Evolutionary conservation across 2,888 invertebrate genomes (phyloP).

Genomic region (Scelioninae gen. 1): DNA sequence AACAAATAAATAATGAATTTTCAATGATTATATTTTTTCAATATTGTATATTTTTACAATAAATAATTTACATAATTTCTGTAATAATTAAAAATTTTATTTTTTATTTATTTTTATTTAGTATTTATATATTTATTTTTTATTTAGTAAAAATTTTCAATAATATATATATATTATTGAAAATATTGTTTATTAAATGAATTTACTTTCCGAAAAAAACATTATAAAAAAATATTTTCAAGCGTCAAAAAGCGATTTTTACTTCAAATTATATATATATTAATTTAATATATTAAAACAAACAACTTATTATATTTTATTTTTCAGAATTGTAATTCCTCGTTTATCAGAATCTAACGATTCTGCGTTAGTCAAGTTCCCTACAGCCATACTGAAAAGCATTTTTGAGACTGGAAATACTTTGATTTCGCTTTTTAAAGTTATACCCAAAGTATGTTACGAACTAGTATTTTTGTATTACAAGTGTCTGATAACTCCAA

Average conservation of each 20-base stretch:
- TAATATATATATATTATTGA: too few relatives aligned
- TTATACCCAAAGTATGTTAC: conserved; percentile 72
- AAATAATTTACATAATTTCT: too few relatives aligned
- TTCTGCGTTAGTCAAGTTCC: conserved; percentile 41
- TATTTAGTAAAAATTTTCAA: too few relatives aligned
- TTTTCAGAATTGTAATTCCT: conserved; percentile 62
- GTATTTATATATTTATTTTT: too few relatives aligned
- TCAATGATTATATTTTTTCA: too few relatives aligned
- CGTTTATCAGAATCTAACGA: conserved; percentile 30
- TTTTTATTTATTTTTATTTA: too few relatives aligned
- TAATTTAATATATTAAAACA: conserved; percentile 1
- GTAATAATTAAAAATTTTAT: too few relatives aligned
- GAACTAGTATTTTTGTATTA: conserved; percentile 72
- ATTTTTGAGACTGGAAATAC: conserved; percentile 68
- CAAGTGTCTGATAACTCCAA: conserved; percentile 62
- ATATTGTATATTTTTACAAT: too few relatives aligned
- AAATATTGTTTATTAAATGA: too few relatives aligned
- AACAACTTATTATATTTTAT: neutral
- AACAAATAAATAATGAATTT: too few relatives aligned
- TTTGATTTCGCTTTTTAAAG: conserved; percentile 61
- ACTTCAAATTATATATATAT: conserved; percentile 46
- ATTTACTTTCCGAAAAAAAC: too few relatives aligned
- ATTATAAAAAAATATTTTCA: too few relatives aligned
- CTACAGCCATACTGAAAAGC: conserved; percentile 66
- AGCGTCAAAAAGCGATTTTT: neutral